Evolutionary conservation across 2,797 vertebrate species (phyloP), one percentile per base, ranked within the genome.

Genomic region (Florisuga fusca): DNA sequence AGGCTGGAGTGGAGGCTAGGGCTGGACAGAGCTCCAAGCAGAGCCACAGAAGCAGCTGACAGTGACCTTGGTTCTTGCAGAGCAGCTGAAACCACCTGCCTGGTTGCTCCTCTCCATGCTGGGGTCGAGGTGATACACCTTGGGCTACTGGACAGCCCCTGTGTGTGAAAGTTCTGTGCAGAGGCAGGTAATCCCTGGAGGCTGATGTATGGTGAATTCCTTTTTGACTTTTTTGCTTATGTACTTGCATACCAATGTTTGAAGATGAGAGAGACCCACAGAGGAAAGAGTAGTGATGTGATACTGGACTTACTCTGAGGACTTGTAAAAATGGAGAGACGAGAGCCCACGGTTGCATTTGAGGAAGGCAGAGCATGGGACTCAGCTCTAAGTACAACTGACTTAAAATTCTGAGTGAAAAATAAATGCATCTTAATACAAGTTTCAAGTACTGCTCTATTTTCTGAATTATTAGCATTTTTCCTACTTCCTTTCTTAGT

Each of bases 401-500:
- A 61, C 20, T 51, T 72, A 54, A 74, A 78, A 54, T 57, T 90
- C 57, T 46, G 54, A 10, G 31, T 43, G 33, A 78, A 68, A 74
- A 77, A 10, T 21, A 38, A 71, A 53, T 1, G 1, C 21, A 3
- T 14, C 36, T 80, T 80, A 83, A 51, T 31, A 26, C 0, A 2
- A 54, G 36, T 51, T 81, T 55, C 54, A 58, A 84, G n/a, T 51
- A 45, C 29, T 77, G 29, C 10, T 82, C 33, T 80, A 0, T 87
- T 57, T 87, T 78, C 53, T 68, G 46, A 83, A 74, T 27, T 57
- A 26, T 71, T 91, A 33, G 16, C 10, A 74, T 89, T 90, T 81
- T 81, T 55, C 7, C 27, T 50, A 92, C 33, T 91, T 84, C 6
- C 29, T 19, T 55, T 88, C 31, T 71, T 48, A 62, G 26, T 45